A percentile compares a stretch with the other conserved stretches of the same genome.
Conservation (phyloP, 2,797 vertebrate species). For the Malurus splendens region DNA sequence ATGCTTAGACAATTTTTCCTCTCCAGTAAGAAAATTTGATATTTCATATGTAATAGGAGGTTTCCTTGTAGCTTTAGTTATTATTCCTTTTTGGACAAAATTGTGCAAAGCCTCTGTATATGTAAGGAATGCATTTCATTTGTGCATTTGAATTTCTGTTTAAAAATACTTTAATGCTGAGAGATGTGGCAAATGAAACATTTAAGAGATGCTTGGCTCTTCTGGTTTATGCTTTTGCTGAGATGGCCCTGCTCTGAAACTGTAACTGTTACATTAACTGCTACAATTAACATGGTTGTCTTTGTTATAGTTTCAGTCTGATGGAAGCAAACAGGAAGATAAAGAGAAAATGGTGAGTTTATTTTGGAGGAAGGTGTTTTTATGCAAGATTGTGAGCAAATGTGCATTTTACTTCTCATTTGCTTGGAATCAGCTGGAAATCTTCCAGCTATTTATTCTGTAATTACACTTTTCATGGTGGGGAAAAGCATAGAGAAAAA, state of each 20-base stretch:
- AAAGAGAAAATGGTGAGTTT: slow-evolving; percentile 90
- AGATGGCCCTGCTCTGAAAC: neutral
- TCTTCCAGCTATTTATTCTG: neutral
- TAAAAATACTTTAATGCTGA: neutral
- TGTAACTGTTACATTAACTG: neutral
- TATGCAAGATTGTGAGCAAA: neutral
- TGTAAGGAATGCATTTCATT: neutral
- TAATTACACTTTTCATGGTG: neutral
- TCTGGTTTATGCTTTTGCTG: slow-evolving; percentile 1
- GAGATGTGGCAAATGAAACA: neutral
- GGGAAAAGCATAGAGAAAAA: neutral
- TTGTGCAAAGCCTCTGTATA: accelerated
- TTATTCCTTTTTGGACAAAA: neutral
- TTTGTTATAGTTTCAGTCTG: slow-evolving; percentile 81
- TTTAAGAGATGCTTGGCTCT: neutral
- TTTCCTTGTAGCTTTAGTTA: neutral
- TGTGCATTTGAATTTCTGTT: neutral
- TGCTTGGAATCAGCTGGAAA: neutral
- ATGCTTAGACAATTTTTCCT: neutral
- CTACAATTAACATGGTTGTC: neutral
- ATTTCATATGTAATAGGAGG: neutral
- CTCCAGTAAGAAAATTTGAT: neutral
- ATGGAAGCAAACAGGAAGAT: slow-evolving; percentile 81
- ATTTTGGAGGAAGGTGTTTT: neutral
- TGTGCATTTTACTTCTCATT: neutral